Percentiles rank a stretch among this genome's conserved stretches.
phyloP scores from a whole-genome alignment of 2,113 vertebrate species.

The Scomber scombrus region DNA sequence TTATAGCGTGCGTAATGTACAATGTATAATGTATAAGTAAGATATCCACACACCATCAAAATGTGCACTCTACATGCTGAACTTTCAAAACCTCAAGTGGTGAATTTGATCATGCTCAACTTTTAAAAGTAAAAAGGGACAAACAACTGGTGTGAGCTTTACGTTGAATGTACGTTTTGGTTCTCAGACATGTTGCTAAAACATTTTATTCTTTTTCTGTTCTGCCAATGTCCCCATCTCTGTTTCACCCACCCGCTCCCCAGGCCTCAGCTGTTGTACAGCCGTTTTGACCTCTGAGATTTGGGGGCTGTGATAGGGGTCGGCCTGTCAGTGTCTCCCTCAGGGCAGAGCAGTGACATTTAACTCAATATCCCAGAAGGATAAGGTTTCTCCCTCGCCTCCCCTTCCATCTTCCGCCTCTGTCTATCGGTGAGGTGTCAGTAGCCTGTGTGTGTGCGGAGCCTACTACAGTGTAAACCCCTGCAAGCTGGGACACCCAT shows the following conservation, averaged over 20 bases:
- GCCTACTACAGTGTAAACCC: conserved; percentile 55
- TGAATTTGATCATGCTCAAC: neutral
- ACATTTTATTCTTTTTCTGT: conserved; percentile 43
- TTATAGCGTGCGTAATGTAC: neutral
- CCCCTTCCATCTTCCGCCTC: conserved; percentile 70
- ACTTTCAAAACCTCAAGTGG: too few relatives aligned
- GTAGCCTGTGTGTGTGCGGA: conserved; percentile 31
- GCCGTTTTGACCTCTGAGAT: conserved; percentile 77
- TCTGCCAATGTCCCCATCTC: conserved; percentile 42
- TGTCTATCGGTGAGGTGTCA: conserved; percentile 60
- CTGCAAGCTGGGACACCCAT: conserved; percentile 60
- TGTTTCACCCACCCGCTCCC: conserved; percentile 53
- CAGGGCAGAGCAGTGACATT: conserved; percentile 82
- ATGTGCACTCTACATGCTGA: neutral
- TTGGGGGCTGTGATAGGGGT: conserved; percentile 72
- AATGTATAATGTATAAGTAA: neutral
- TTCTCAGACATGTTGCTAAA: conserved; percentile 18
- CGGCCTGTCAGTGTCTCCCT: conserved; percentile 83
- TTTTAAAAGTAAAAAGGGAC: neutral
- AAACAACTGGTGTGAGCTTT: neutral
- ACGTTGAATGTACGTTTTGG: neutral
- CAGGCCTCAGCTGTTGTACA: conserved; percentile 78
- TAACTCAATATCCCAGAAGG: conserved; percentile 86
- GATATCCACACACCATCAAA: neutral
- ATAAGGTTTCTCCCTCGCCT: conserved; percentile 76